These are phyloP conservation scores for Isotomurus palustris DNA, from an alignment of 2,888 invertebrate genomes.

Conservation along the genomic window DNA sequence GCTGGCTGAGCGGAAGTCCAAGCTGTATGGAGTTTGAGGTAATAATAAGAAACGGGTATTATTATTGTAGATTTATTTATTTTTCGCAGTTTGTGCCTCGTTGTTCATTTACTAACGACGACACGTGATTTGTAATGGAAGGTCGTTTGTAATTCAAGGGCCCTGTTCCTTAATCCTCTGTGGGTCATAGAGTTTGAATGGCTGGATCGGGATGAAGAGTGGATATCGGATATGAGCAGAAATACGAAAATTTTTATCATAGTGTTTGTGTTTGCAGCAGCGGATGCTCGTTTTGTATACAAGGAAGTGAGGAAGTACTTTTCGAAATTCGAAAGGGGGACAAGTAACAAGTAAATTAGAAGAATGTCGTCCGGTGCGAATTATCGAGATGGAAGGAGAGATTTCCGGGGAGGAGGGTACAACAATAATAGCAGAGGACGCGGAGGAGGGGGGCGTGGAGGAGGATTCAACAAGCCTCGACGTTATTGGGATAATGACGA, in stretches of 20 bases:
- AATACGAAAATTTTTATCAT: constrained; percentile 19
- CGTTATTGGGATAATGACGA: constrained; percentile 46
- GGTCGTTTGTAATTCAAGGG: no score
- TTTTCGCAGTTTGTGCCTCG: no score
- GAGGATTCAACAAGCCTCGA: constrained; percentile 27
- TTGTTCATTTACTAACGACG: no score
- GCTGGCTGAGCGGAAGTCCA: no score
- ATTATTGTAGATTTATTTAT: no score
- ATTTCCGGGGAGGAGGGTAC: constrained; percentile 8
- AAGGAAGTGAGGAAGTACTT: constrained; percentile 28
- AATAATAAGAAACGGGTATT: no score
- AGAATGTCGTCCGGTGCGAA: constrained; percentile 5
- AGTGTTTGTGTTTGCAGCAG: constrained; percentile 26
- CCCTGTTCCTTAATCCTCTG: no score
- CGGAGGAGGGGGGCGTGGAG: constrained; percentile 29
- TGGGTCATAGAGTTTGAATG: no score
- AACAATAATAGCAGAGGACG: constrained; percentile 20
- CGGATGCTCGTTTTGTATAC: constrained; percentile 27
- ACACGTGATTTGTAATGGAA: no score
- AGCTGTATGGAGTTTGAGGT: no score
- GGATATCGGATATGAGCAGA: background rate
- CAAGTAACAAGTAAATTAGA: background rate
- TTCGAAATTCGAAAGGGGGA: no score
- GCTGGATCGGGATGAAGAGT: background rate
- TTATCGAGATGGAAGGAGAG: constrained; percentile 5